These are phyloP conservation scores for Rambutsinella grinnellia DNA, from an alignment of 2,888 invertebrate genomes.

Conservation along the genomic window DNA sequence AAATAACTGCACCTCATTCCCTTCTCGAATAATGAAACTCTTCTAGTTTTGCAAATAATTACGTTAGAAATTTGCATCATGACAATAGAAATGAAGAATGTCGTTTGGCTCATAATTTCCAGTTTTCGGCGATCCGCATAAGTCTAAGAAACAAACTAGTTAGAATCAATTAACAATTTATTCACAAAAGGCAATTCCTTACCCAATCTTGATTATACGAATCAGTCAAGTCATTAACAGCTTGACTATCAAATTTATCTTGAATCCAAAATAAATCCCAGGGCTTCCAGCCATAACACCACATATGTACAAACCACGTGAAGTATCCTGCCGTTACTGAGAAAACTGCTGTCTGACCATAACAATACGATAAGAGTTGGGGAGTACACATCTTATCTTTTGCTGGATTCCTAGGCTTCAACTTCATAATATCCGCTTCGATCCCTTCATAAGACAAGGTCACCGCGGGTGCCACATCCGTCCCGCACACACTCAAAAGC, in stretches of 20 bases:
- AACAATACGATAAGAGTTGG: constrained; percentile 59
- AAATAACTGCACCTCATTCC: constrained; percentile 69
- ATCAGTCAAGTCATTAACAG: constrained; percentile 61
- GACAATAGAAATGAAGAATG: constrained; percentile 64
- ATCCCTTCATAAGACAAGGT: constrained; percentile 80
- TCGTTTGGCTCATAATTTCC: constrained; percentile 57
- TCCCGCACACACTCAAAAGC: constrained; percentile 72
- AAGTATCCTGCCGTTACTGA: constrained; percentile 61
- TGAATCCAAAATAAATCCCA: constrained; percentile 37
- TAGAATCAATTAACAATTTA: too few relatives aligned
- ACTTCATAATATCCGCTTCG: constrained; percentile 82
- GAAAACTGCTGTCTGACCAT: constrained; percentile 61
- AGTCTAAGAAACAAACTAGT: constrained; percentile 33
- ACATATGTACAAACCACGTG: constrained; percentile 58
- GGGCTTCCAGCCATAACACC: constrained; percentile 61
- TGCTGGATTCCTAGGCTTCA: constrained; percentile 75
- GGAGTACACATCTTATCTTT: constrained; percentile 78
- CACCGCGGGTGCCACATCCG: constrained; percentile 69
- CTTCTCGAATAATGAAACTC: constrained; percentile 60
- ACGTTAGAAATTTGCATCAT: constrained; percentile 63
- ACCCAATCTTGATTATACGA: constrained; percentile 64
- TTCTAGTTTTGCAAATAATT: constrained; percentile 61
- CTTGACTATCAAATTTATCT: constrained; percentile 52
- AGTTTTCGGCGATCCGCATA: constrained; percentile 53
- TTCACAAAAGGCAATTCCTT: too few relatives aligned